phyloP scores from a whole-genome alignment of 2,113 vertebrate species.

The Cebidichthys violaceus region DNA sequence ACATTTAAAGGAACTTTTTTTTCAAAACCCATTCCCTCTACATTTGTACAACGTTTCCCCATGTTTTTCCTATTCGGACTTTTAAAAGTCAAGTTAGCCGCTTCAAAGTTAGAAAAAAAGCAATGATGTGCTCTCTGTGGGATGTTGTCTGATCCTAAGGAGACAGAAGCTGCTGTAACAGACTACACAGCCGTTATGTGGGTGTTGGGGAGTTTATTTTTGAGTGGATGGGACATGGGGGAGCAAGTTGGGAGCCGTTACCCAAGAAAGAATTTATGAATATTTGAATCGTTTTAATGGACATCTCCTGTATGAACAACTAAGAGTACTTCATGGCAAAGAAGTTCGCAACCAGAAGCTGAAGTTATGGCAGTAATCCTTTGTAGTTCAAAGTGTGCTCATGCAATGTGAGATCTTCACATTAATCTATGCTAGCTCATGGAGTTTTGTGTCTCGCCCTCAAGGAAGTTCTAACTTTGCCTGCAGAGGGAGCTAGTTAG shows the following conservation, averaged over 20 bases:
- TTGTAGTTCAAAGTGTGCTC: constrained; percentile 4
- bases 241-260: constrained; percentile 10
- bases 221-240: constrained; percentile 26
- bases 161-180: constrained; percentile 8
- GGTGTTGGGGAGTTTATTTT: constrained; percentile 28
- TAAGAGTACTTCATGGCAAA: not conserved
- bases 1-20: not conserved
- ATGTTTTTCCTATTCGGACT: not conserved
- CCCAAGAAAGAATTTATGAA: constrained; percentile 36
- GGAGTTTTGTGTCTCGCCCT: not conserved
- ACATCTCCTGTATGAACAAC: constrained; percentile 52
- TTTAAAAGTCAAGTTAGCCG: not conserved
- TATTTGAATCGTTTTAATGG: constrained; percentile 68
- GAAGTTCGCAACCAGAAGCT: constrained; percentile 9
- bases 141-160: not conserved
- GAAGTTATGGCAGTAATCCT: not conserved
- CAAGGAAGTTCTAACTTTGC: not conserved
- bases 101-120: not conserved
- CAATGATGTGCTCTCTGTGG: not conserved
- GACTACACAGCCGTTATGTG: not conserved
- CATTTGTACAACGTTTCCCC: not conserved
- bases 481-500: not conserved
- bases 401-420: constrained; percentile 18
- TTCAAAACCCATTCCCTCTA: not conserved
- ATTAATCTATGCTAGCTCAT: not conserved